A percentile compares a stretch with the other conserved stretches of the same genome.
Evolutionary conservation across 2,797 vertebrate genomes (phyloP).

Genomic region (Cirrhinus molitorella): DNA sequence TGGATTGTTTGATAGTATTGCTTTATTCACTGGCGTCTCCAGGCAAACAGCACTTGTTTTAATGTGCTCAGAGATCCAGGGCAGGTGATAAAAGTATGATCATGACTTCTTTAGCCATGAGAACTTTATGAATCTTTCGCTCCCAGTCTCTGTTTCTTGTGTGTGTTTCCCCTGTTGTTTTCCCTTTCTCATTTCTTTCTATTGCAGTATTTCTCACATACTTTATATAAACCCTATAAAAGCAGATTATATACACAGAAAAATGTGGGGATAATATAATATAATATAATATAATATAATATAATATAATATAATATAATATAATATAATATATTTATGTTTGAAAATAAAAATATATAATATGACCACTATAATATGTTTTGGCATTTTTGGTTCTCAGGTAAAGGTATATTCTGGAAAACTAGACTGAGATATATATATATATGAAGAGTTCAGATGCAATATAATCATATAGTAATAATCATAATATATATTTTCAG

Average conservation of each 20-base stretch:
- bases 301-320: not conserved
- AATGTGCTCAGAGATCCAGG: not conserved
- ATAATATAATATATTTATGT: too few relatives aligned
- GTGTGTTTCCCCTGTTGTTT: constrained; percentile 1
- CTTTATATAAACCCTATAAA: not conserved
- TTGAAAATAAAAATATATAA: too few relatives aligned
- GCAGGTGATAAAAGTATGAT: not conserved
- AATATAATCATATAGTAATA: not conserved
- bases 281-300: not conserved
- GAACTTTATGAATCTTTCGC: not conserved
- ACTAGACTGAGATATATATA: too few relatives aligned
- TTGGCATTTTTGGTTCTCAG: not conserved
- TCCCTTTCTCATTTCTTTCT: not conserved
- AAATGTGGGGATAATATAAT: not conserved
- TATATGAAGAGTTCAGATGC: too few relatives aligned
- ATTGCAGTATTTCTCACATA: not conserved
- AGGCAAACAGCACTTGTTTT: not conserved
- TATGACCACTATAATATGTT: not conserved
- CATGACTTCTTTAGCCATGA: not conserved
- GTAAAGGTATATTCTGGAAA: not conserved
- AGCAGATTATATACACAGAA: not conserved
- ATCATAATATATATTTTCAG: not conserved
- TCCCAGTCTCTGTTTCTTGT: constrained; percentile 25
- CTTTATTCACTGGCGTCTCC: not conserved
- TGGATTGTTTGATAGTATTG: not conserved